Evolutionary conservation across 2,797 vertebrate species (phyloP), one percentile per base, ranked within the genome.

Genomic region (Pangasius djambal): DNA sequence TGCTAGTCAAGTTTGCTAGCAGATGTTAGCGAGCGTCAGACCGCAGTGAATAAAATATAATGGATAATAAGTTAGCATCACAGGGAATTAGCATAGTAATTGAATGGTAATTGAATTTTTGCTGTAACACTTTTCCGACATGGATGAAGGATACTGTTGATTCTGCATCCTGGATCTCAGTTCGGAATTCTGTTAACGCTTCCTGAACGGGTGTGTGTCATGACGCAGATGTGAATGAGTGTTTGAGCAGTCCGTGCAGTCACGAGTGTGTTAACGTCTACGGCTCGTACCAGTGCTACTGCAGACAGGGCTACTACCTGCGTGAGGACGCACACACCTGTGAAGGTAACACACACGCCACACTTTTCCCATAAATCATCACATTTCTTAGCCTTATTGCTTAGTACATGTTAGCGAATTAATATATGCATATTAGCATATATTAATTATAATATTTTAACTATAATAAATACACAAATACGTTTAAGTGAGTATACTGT

Each of bases 231-330:
- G 90, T 97, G 90, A 98, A 99, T 0, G 98, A 99, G 92, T 99
- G 98, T 7, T 94, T 97, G 90, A 91, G 94, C 81, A 97, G 92
- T 90, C 97, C 97, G 4, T 99, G 98, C 95, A 96, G 97, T 93
- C 98, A 99, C 94, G 97, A 99, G 91, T 99, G 98, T 40, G 96
- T 97, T 94, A 99, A 99, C 86, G 93, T 98, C 90, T 99, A 99
- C 0, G 98, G 98, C 25, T 99, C 98, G 88, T 99, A 98, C 93
- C 98, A 98, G 95, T 99, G 98, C 91, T 99, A 99, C 96, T 99
- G 98, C 94, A 96, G 96, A 89, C 96, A 97, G 92, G 98, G 98
- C 37, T 99, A 97, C 96, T 95, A 97, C 95, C 96, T 99, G 79
- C 95, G 94, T 12, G 97, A 98, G 87, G 98, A 99, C 0, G 96